A percentile compares a stretch with the other conserved stretches of the same genome.
phyloP scores from a whole-genome alignment of 2,888 invertebrate species.

The Venustoraphidia nigricollis region DNA sequence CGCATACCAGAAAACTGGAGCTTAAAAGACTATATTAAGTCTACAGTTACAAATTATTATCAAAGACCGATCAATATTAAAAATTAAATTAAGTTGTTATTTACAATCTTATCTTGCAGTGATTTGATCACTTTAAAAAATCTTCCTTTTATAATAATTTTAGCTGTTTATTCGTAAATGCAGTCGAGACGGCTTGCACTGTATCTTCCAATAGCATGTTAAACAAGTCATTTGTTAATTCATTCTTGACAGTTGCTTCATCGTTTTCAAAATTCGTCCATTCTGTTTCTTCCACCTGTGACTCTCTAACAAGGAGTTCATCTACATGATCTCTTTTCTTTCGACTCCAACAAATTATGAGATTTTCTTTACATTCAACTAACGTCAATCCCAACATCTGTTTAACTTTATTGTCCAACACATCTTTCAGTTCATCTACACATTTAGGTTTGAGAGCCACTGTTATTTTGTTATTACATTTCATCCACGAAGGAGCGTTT shows the following conservation, averaged over 20 bases:
- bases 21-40: too few species aligned
- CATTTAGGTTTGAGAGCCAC: constrained; percentile 27
- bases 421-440: constrained; percentile 30
- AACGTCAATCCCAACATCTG: constrained; percentile 36
- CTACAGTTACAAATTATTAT: too few species aligned
- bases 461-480: constrained; percentile 27
- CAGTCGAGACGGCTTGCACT: constrained; percentile 10
- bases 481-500: constrained; percentile 35
- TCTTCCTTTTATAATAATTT: background rate
- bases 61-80: too few species aligned
- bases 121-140: too few species aligned
- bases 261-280: constrained; percentile 63
- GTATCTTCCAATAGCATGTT: constrained; percentile 35
- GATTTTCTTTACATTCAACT: constrained; percentile 34
- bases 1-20: too few species aligned
- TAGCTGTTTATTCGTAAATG: background rate
- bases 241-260: constrained; percentile 49
- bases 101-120: too few species aligned
- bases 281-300: constrained; percentile 51
- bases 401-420: constrained; percentile 33
- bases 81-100: too few species aligned
- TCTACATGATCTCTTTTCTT: constrained; percentile 56
- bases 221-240: constrained; percentile 39
- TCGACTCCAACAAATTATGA: constrained; percentile 42
- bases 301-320: constrained; percentile 51